Conservation (phyloP, 2,797 vertebrate genomes). For the Microctenopoma lineatum region DNA sequence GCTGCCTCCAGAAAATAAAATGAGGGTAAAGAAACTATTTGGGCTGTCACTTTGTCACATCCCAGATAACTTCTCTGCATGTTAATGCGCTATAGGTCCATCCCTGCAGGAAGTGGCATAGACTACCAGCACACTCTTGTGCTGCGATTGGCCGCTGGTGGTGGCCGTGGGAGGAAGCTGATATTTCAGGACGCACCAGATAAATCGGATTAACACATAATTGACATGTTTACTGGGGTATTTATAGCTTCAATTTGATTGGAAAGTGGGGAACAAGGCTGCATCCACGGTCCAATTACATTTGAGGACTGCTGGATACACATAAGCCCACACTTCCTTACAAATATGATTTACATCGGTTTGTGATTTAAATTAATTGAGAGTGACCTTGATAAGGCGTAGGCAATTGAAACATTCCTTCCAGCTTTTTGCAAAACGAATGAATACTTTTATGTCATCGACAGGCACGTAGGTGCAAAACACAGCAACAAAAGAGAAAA, state of each 20-base stretch:
- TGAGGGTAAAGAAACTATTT: slow-evolving; percentile 38
- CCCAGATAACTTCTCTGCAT: slow-evolving; percentile 48
- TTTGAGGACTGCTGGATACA: slow-evolving; percentile 46
- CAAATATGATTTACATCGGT: slow-evolving; percentile 51
- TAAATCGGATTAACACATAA: slow-evolving; percentile 79
- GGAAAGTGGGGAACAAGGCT: slow-evolving; percentile 57
- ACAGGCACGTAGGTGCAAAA: too few species aligned
- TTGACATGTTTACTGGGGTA: slow-evolving; percentile 74
- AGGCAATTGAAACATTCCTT: slow-evolving; percentile 21
- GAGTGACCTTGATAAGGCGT: slow-evolving; percentile 22
- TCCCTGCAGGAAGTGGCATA: slow-evolving; percentile 47
- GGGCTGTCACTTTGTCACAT: slow-evolving; percentile 58
- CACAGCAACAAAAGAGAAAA: too few species aligned
- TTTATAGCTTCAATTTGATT: slow-evolving; percentile 74
- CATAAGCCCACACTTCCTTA: slow-evolving; percentile 28
- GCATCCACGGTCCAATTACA: slow-evolving; percentile 52
- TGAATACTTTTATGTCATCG: not conserved
- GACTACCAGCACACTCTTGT: slow-evolving; percentile 27
- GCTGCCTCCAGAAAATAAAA: slow-evolving; percentile 54
- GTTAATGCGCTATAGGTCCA: slow-evolving; percentile 45
- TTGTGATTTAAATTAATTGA: slow-evolving; percentile 27
- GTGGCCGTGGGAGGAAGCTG: slow-evolving; percentile 71
- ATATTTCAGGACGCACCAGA: slow-evolving; percentile 69
- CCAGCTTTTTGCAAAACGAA: slow-evolving; percentile 15
- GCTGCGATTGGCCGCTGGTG: slow-evolving; percentile 53